Conservation (phyloP, 2,113 vertebrate genomes). For the Muscicapa adusta region DNA sequence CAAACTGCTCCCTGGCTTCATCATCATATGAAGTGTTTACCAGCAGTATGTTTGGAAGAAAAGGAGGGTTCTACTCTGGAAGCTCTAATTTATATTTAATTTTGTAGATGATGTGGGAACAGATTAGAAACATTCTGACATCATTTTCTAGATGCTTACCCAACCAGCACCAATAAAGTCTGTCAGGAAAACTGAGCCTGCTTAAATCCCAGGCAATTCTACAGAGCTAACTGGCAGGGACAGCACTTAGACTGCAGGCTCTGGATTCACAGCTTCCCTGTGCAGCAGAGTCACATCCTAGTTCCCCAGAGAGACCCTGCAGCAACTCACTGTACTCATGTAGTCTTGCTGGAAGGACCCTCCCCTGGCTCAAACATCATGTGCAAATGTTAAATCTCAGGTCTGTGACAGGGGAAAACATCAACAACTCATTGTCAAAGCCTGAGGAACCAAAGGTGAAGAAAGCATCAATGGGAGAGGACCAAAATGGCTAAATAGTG, state of each 20-base stretch:
- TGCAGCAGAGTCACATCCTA: neutral
- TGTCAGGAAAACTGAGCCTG: neutral
- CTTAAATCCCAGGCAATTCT: neutral
- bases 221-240: neutral
- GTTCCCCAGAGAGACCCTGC: fast-evolving
- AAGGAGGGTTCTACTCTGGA: neutral
- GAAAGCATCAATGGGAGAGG: neutral
- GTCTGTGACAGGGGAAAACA: neutral
- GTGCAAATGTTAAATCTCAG: neutral
- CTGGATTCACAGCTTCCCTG: neutral
- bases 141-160: neutral
- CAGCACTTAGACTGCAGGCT: neutral
- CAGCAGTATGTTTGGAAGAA: neutral
- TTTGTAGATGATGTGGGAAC: neutral
- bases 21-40: neutral
- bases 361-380: neutral
- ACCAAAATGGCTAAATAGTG: neutral
- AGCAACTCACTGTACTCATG: fast-evolving
- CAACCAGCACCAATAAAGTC: neutral
- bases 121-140: neutral
- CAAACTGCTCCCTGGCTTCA: neutral
- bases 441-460: neutral
- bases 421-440: neutral
- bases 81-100: neutral
- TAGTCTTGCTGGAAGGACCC: neutral